Evolutionary conservation across 92 coral and sea anemone genomes (phyloP), one percentile per base, ranked within the genome.

Genomic region (Parazoanthus atlanticus): DNA sequence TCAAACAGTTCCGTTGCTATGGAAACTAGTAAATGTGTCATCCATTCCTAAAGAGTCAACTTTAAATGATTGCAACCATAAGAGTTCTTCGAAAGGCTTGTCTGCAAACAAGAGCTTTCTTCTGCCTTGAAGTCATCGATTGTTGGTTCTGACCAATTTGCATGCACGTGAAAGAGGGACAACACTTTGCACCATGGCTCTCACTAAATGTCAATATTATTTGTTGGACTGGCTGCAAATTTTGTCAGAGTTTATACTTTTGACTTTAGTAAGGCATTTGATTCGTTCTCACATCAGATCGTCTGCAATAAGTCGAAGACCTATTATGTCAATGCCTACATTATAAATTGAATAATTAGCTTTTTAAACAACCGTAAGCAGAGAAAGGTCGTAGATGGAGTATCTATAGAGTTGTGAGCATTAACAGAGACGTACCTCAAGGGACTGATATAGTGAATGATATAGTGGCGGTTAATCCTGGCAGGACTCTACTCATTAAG

Each of bases 21-120:
- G 88, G 93, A 87, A 90, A 80, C 54, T 87, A 26, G 88, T 88
- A 8, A 81, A 88, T 11, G 49, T 66, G 82, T 88, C 91, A 19
- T 84, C 91, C 13, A 86, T 91, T 16, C 90, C 88, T 30, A 92
- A 92, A 43, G 94, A 69, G 34, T 79, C 89, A 0, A 83, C 94
- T 23, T 40, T 86, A 23, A 49, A 58, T 33, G 75, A 56, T n/a
- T 84, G 89, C 41, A 81, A 91, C 91, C 6, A 81, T 85, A 90
- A 89, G 92, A 76, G 5, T n/a, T 86, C 58, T 85, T 86, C 49
- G 56, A 88, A 76, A 76, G 80, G 38, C 40, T 84, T 25, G 65
- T 85, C 56, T 76, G 54, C 71, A 61, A 84, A 52, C 66, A 84
- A 36, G 89, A 76, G 76, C 74, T 74, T 40, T 76, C 85, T 76